Evolutionary conservation across 2,888 invertebrate species (phyloP), one percentile per base, ranked within the genome.

Genomic region (Ptilodon capucinus): DNA sequence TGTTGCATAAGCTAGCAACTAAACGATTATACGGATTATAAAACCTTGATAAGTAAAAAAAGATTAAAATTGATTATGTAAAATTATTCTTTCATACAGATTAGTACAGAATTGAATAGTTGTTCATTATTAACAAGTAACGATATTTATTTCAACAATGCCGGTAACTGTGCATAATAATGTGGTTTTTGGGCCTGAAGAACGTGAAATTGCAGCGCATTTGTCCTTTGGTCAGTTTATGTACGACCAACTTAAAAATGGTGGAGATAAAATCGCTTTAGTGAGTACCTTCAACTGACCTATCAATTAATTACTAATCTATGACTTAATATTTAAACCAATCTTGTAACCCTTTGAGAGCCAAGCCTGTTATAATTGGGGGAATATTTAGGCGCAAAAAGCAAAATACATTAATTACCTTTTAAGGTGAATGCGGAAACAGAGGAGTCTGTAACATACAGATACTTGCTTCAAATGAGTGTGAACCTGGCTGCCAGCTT

Each of bases 361-460:
- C n/a, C n/a, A n/a, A n/a, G n/a, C n/a, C n/a, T n/a, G n/a, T n/a
- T n/a, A n/a, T n/a, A n/a, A n/a, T n/a, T n/a, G n/a, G n/a, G n/a
- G n/a, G n/a, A n/a, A n/a, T n/a, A n/a, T n/a, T n/a, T n/a, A n/a
- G n/a, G n/a, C n/a, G n/a, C n/a, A n/a, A n/a, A n/a, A n/a, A n/a
- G n/a, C n/a, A n/a, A n/a, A n/a, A n/a, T n/a, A n/a, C n/a, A n/a
- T n/a, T n/a, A n/a, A n/a, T n/a, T n/a, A n/a, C n/a, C n/a, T n/a
- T 75, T 71, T 18, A 63, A 94, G 94, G 81, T 94, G 52, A 93
- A 93, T 79, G 92, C 89, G 11, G 87, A 92, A 50, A 93, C 94
- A 2, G 92, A 88, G 14, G 89, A 92, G 64, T 79, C 89, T 55
- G 76, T 92, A 30, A 92, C 92, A 11, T 94, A 91, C 55, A 79